A percentile compares a stretch with the other conserved stretches of the same genome.
Evolutionary conservation across 2,797 vertebrate species (phyloP).

Genomic region (Peromyscus eremicus): DNA sequence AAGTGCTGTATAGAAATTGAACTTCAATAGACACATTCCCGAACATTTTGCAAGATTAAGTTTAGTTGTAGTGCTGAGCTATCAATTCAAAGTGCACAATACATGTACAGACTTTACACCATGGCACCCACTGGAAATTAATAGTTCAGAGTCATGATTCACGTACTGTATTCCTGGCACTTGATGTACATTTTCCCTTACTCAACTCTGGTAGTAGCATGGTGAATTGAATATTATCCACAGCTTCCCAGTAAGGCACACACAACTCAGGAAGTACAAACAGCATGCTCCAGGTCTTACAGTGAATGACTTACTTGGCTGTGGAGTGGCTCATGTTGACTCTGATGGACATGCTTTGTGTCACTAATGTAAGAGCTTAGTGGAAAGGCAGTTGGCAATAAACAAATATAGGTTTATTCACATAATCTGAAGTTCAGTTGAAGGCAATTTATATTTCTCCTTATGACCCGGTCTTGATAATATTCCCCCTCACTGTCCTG

Average conservation of each 20-base stretch:
- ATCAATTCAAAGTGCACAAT: background rate
- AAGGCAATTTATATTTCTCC: conserved; percentile 5
- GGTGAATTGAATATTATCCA: background rate
- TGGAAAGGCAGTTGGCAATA: background rate
- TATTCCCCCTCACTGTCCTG: background rate
- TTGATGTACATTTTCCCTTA: background rate
- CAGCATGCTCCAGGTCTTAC: background rate
- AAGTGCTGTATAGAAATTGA: background rate
- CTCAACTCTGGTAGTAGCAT: background rate
- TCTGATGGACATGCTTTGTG: background rate
- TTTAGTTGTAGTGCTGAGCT: background rate
- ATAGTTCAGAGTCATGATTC: background rate
- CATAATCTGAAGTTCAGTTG: conserved; percentile 10
- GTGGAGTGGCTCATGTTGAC: background rate
- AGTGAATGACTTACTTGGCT: background rate
- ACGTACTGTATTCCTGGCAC: background rate
- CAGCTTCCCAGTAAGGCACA: background rate
- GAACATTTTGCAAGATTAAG: background rate
- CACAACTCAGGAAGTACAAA: background rate
- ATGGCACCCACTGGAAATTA: background rate
- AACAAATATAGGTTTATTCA: background rate
- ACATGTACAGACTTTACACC: background rate
- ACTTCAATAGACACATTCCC: background rate
- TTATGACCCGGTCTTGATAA: background rate
- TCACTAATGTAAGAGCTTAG: background rate